phyloP scores from a whole-genome alignment of 2,113 vertebrate genomes.

The Cinclus cinclus region DNA sequence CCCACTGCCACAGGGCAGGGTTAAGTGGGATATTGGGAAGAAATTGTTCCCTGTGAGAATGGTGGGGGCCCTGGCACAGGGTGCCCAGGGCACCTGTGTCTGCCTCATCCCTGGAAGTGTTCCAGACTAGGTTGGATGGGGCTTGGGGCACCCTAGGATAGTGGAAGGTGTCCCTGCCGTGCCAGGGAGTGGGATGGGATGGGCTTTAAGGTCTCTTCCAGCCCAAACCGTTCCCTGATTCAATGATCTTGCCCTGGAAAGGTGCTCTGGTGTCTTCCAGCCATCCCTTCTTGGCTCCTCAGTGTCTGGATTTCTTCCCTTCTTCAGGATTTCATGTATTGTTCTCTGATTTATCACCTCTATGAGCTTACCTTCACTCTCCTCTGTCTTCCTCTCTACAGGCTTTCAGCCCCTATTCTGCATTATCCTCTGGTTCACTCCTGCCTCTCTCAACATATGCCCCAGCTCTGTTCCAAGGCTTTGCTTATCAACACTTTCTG shows the following conservation, averaged over 20 bases:
- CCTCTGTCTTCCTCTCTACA: background rate
- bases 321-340: accelerated
- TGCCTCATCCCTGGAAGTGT: background rate
- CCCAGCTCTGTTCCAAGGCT: background rate
- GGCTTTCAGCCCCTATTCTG: background rate
- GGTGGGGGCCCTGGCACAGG: background rate
- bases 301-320: background rate
- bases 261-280: background rate
- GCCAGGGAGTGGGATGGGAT: too few relatives aligned
- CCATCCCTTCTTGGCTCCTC: background rate
- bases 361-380: accelerated
- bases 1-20: background rate
- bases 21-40: accelerated
- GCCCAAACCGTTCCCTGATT: background rate
- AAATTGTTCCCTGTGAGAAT: background rate
- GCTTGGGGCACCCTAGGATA: too few relatives aligned
- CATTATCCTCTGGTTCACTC: background rate
- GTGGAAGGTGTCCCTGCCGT: background rate
- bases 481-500: accelerated
- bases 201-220: background rate
- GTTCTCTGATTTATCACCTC: background rate
- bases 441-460: background rate
- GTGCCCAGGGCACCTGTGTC: background rate
- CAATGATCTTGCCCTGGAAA: accelerated
- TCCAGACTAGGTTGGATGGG: accelerated